phyloP scores from a whole-genome alignment of 2,888 invertebrate species.

The Ypsolopha scabrella region DNA sequence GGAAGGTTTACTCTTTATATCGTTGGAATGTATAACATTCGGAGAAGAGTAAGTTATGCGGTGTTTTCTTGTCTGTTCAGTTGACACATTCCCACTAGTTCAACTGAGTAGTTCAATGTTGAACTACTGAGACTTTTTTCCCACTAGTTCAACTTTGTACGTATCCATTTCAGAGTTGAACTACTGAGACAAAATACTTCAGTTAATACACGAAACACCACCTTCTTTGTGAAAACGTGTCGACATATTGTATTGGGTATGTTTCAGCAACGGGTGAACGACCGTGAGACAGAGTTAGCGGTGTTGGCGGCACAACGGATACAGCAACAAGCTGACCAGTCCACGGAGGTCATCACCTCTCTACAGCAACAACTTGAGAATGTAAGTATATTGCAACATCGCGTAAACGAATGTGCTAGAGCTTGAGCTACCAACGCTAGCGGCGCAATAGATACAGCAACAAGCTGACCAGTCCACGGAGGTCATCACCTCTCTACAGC shows the following conservation, averaged over 20 bases:
- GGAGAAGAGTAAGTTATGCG: too few relatives aligned
- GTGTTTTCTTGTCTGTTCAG: too few relatives aligned
- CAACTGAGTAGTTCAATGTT: too few relatives aligned
- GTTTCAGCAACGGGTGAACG: slow-evolving; percentile 31
- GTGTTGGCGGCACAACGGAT: slow-evolving; percentile 46
- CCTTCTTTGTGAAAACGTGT: slow-evolving; percentile 2
- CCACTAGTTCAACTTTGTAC: too few relatives aligned
- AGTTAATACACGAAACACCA: too few relatives aligned
- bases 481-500: slow-evolving; percentile 57
- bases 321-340: slow-evolving; percentile 46
- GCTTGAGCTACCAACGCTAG: slow-evolving; percentile 45
- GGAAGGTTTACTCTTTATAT: too few relatives aligned
- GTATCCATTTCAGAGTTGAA: too few relatives aligned
- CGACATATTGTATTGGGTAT: slow-evolving; percentile 1
- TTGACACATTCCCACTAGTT: too few relatives aligned
- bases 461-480: slow-evolving; percentile 47
- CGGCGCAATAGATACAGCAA: slow-evolving; percentile 31
- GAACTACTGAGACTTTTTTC: too few relatives aligned
- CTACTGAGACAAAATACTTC: too few relatives aligned
- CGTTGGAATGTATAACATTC: too few relatives aligned
- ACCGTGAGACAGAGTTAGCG: slow-evolving; percentile 47
- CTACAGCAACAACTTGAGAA: slow-evolving; percentile 65
- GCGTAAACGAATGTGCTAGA: slow-evolving; percentile 39
- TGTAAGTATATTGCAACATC: slow-evolving; percentile 30
- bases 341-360: slow-evolving; percentile 48